Evolutionary conservation across 2,888 invertebrate genomes (phyloP).

Genomic region (Macrophya annulata): DNA sequence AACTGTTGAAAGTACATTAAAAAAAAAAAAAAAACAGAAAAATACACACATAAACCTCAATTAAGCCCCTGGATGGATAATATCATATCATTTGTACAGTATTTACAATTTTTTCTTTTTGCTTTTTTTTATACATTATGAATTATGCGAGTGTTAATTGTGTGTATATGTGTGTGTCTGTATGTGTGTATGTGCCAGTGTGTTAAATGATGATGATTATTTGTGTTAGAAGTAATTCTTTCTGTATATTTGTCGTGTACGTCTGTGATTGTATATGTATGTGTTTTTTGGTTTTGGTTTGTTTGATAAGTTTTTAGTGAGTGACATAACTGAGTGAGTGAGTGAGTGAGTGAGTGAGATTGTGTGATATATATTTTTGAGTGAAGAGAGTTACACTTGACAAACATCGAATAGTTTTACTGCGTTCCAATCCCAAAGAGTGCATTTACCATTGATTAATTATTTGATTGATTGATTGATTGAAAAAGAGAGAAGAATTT

Average conservation of each 20-base stretch:
- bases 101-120: constrained; percentile 41
- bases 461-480: neutral
- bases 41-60: too few species aligned
- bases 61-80: neutral
- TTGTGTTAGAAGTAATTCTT: neutral
- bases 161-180: too few species aligned
- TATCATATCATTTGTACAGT: constrained; percentile 27
- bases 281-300: neutral
- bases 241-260: constrained; percentile 22
- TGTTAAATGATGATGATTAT: neutral
- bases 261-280: neutral
- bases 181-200: neutral
- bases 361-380: neutral
- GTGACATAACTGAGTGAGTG: too few species aligned
- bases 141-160: neutral
- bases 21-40: too few species aligned
- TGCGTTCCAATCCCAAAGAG: constrained; percentile 77
- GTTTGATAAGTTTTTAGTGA: neutral
- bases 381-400: constrained; percentile 71
- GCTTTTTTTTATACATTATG: too few species aligned
- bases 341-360: too few species aligned
- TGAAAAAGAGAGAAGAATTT: neutral
- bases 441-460: too few species aligned
- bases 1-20: neutral
- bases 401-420: constrained; percentile 73